phyloP scores from a whole-genome alignment of 2,797 vertebrate genomes.

The Salarias fasciatus region DNA sequence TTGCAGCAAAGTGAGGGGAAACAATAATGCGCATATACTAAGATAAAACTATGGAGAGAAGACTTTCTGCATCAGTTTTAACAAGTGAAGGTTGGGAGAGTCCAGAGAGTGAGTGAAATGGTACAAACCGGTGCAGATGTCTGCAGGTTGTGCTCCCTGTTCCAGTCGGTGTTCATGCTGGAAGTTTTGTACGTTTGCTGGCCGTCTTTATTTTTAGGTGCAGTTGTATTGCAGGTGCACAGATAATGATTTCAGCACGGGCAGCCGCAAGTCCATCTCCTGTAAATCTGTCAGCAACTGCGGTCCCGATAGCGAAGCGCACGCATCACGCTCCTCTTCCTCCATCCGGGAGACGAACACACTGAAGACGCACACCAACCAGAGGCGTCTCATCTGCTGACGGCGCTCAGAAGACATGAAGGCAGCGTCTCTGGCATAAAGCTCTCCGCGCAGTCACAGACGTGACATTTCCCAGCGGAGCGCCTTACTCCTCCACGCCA shows the following conservation, averaged over 20 bases:
- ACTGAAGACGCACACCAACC: constrained; percentile 37
- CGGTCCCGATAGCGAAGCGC: constrained; percentile 24
- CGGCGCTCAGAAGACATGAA: constrained; percentile 51
- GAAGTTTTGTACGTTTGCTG: not conserved
- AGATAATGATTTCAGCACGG: constrained; percentile 3
- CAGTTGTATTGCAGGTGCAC: not conserved
- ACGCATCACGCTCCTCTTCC: not conserved
- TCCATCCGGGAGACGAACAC: constrained; percentile 16
- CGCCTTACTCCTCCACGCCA: constrained; percentile 49
- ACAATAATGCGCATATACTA: constrained; percentile 37
- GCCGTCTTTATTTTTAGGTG: constrained; percentile 18
- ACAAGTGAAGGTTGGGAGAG: not conserved
- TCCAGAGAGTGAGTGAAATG: not conserved
- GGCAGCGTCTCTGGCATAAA: constrained; percentile 51
- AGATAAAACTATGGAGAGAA: not conserved
- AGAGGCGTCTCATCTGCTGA: constrained; percentile 58
- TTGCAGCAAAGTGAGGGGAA: constrained; percentile 48
- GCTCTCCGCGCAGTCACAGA: constrained; percentile 54
- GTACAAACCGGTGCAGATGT: not conserved
- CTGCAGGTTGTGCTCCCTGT: not conserved
- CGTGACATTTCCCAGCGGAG: constrained; percentile 72
- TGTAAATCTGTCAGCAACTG: constrained; percentile 42
- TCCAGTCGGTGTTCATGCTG: not conserved
- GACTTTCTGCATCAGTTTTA: constrained; percentile 2
- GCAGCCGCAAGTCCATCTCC: constrained; percentile 19